Evolutionary conservation across 2,797 vertebrate species (phyloP).

Genomic region (Danio kyathit): DNA sequence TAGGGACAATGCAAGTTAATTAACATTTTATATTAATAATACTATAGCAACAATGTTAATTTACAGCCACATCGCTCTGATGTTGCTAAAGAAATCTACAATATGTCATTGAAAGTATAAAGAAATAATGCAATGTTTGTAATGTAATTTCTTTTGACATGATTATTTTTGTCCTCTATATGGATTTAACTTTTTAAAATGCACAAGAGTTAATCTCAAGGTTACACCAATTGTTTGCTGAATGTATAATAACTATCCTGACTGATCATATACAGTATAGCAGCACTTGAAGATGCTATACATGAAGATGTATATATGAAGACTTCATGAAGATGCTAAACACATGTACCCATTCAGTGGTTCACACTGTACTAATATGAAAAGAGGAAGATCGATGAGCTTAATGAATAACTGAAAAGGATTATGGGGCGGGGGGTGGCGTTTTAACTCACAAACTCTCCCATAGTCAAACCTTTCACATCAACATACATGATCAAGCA

Average conservation of each 20-base stretch:
- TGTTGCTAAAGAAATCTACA: too few species aligned
- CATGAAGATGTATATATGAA: too few species aligned
- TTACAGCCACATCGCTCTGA: too few species aligned
- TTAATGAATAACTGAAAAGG: constrained; percentile 34
- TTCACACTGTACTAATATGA: background rate
- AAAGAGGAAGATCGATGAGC: background rate
- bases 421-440: background rate
- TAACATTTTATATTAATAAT: too few species aligned
- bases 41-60: too few species aligned
- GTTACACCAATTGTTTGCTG: background rate
- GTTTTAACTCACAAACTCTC: background rate
- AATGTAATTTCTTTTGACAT: too few species aligned
- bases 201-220: background rate
- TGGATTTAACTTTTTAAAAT: background rate
- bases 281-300: too few species aligned
- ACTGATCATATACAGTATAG: background rate
- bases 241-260: background rate
- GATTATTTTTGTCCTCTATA: too few species aligned
- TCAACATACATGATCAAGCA: background rate
- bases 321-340: background rate
- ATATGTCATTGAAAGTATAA: too few species aligned
- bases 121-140: too few species aligned
- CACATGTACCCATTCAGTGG: background rate
- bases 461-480: constrained; percentile 2
- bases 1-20: too few species aligned